These are phyloP conservation scores for Artibeus lituratus DNA, from an alignment of 2,797 vertebrate genomes.

Conservation along the genomic window DNA sequence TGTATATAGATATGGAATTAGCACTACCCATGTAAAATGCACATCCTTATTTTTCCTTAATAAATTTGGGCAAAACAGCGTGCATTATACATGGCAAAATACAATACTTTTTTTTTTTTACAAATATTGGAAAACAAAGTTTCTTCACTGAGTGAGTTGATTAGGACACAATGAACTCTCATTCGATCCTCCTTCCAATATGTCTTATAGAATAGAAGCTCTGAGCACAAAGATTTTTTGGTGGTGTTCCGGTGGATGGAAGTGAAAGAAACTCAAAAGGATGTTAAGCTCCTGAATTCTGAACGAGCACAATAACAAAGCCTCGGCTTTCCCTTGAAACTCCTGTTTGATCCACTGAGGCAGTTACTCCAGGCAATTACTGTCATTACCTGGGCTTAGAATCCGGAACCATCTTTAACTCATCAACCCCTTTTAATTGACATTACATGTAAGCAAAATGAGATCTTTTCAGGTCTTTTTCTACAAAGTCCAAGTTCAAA, in stretches of 20 bases:
- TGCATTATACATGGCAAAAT: too few relatives aligned
- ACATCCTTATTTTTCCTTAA: too few relatives aligned
- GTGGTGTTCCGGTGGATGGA: not conserved
- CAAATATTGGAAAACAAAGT: not conserved
- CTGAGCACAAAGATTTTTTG: not conserved
- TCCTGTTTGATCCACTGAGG: not conserved
- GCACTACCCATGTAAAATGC: too few relatives aligned
- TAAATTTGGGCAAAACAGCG: too few relatives aligned
- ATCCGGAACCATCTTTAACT: not conserved
- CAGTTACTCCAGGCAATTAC: not conserved
- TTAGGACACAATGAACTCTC: not conserved
- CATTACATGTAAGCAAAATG: not conserved
- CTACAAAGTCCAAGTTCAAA: not conserved
- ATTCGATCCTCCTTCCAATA: not conserved
- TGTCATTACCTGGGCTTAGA: not conserved
- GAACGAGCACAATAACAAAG: not conserved
- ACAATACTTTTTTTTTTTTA: not conserved
- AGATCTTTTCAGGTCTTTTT: not conserved
- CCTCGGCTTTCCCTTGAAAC: not conserved
- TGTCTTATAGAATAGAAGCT: not conserved
- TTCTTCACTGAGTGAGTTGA: not conserved
- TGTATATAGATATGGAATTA: too few relatives aligned
- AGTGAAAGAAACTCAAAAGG: not conserved
- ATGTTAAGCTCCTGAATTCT: slow-evolving; percentile 17
- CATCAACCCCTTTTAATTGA: not conserved